Base-by-base conservation (phyloP, 2,113 vertebrate species). In the Deroptyus accipitrinus region DNA sequence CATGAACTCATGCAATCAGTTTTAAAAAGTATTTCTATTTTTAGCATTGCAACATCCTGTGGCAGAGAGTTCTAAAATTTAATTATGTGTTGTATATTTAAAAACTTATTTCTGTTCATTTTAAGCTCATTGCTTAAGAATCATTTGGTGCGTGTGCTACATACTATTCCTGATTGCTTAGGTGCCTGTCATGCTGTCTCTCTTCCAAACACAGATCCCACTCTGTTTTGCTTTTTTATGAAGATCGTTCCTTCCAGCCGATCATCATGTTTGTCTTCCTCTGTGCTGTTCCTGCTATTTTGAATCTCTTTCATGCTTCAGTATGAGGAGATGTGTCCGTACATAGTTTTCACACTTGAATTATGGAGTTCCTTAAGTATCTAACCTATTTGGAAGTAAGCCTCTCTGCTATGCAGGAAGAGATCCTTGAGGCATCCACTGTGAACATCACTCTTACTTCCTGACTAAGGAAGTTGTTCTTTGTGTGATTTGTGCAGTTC, bases 31-130 rank as follows among this genome's bases (percentile, higher is more conserved):
- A 48, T 69, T 80, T 72, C 10, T 68, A 2, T 39, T 79, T 46
- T 72, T 66, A 83, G 24, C 49, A 59, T 86, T 83, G 41, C 77
- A 59, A 37, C 31, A 84, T 92, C 24, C 49, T 81, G 31, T 91
- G 18, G 23, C 51, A 78, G 10, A 13, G 54, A 74, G 31, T 63
- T 81, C 28, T 91, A 48, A 74, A 52, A 69, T 57, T 77, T 76
- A 76, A 76, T 73, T 83, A 62, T 23, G 41, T 80, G 30, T 61
- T 62, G 30, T 15, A 6, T 57, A 31, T 59, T 79, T 86, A 7
- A 67, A 66, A 86, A 18, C 12, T 55, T 72, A 0, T 13, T 57
- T 70, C n/a, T 64, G 2, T 83, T 83, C 1, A 12, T 62, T 37
- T 83, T 69, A 95, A 67, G 6, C 9, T 69, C 2, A 1, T 64